These are phyloP conservation scores for Phoebastria nigripes DNA, from an alignment of 2,797 vertebrate genomes.

Conservation along the genomic window DNA sequence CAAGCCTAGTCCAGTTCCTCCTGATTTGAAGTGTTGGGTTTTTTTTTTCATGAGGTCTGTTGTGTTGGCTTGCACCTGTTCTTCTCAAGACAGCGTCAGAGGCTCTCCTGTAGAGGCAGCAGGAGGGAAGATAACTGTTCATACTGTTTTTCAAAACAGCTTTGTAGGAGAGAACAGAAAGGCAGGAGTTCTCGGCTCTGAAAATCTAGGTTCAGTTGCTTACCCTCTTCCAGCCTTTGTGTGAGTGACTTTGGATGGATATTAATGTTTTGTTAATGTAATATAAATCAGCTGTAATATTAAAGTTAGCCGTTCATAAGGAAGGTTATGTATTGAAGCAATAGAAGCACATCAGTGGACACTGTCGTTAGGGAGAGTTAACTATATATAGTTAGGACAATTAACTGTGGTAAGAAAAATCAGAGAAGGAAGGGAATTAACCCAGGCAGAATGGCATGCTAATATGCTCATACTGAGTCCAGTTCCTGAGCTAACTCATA, in stretches of 20 bases:
- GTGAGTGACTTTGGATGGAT: background rate
- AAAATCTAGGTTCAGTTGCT: background rate
- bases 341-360: background rate
- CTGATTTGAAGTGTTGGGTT: background rate
- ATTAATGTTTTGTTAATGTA: background rate
- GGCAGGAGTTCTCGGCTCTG: background rate
- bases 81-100: background rate
- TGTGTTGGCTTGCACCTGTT: background rate
- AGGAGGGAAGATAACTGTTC: background rate
- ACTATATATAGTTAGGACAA: background rate
- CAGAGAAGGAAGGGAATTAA: background rate
- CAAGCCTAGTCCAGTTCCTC: background rate
- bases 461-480: background rate
- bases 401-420: background rate
- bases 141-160: background rate
- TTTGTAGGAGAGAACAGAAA: background rate
- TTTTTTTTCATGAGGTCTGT: background rate
- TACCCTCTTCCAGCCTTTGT: background rate
- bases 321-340: background rate
- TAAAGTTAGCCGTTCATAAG: background rate
- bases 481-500: background rate
- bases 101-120: background rate
- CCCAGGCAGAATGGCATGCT: background rate
- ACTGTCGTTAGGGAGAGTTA: background rate
- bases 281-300: background rate